Evolutionary conservation across 2,113 vertebrate species (phyloP), one percentile per base, ranked within the genome.

Genomic region (Verasper variegatus): DNA sequence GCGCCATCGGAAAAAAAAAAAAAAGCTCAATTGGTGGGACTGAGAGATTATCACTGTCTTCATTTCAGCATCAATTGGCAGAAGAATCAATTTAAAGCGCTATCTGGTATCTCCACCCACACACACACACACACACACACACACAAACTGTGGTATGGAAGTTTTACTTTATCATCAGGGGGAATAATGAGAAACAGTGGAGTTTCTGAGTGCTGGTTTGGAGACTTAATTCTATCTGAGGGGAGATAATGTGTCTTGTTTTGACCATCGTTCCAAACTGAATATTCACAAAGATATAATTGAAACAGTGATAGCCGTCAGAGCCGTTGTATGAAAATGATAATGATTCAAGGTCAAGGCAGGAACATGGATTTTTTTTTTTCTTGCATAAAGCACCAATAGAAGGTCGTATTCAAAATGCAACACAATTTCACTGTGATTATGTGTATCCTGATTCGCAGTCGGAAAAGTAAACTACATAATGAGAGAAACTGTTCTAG

Each of bases 41-140:
- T 45, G 70, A 68, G 56, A 86, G 73, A 87, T 88, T 83, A 88
- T 86, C 83, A 24, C 21, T 26, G 49, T 81, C 79, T 90, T 86
- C 70, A 76, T 87, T 88, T 82, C 81, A 85, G 75, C 75, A 76
- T 89, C 80, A 88, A 83, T 81, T 87, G 82, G 76, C 78, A 86
- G 77, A 85, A 80, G 63, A 88, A 88, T 91, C 83, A 81, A 87
- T 80, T 88, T 84, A 18, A 65, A 80, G 65, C 74, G 21, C 27
- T 85, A 85, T 89, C 81, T 87, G 74, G 57, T 84, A 86, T 90
- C 84, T 73, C 66, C 67, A 60, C 79, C 62, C 63, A 23, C 66
- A 59, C 68, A 45, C 74, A 49, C 62, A 52, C 40, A 21, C 65
- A 66, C 68, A 73, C 62, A 21, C 54, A 24, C 57, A 23, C 66